Base-by-base conservation (phyloP, 2,113 vertebrate species). In the Hucho hucho region DNA sequence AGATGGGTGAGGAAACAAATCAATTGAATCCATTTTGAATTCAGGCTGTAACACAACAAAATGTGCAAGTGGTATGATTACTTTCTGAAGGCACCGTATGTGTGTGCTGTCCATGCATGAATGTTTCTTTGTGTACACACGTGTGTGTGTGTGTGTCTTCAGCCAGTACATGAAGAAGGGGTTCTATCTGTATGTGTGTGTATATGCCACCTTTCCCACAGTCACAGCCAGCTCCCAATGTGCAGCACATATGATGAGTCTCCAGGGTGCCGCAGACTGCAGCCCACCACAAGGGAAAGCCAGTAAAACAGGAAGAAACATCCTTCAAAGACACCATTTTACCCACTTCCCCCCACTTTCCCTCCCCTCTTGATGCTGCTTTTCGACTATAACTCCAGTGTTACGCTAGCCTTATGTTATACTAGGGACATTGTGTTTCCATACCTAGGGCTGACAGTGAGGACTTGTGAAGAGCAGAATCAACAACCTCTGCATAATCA, bases 161-260 rank as follows among this genome's bases (percentile, higher is more conserved):
- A 24, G 13, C 22, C n/a, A 22, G 29, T 71, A 56, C 59, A 20
- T 26, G 26, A 3, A 16, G 56, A 14, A 58, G 18, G 18, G 59
- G 2, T n/a, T 58, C 3, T n/a, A 24, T 6, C 3, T 69, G 29
- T 24, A n/a, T 47, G 37, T 43, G 18, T 46, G 37, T 70, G 68
- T 26, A 24, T 70, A 46, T 53, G 28, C 56, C 46, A 22, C 56
- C n/a, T 11, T 7, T 73, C 67, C 47, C 53, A 69, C 68, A 58
- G 67, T 46, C 64, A 18, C 68, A 28, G 25, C 53, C 64, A 18
- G 69, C 69, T 46, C 20, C 24, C 13, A 26, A 69, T 77, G 53
- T 77, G 79, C n/a, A 13, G 64, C 67, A 16, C 67, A 71, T 61
- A 77, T 69, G 75, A 82, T 26, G 66, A 37, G 26, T 68, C 76